Evolutionary conservation across 2,888 invertebrate species (phyloP).

Genomic region (Falcaria lacertinaria): DNA sequence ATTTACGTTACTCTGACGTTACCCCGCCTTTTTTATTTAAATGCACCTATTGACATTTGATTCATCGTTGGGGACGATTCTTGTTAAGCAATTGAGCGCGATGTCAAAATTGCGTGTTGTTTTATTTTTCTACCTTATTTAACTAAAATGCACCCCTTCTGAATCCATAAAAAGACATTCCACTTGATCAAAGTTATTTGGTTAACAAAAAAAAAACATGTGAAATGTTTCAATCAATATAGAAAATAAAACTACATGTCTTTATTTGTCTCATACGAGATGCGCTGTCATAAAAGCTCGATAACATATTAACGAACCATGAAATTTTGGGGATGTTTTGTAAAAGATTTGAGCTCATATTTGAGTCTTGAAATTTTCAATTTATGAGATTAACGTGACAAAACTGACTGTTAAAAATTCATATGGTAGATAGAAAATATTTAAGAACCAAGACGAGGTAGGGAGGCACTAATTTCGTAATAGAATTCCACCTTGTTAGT

Average conservation of each 20-base stretch:
- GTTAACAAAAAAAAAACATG: neutral
- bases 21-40: conserved; percentile 25
- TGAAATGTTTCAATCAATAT: neutral
- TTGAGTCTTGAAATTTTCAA: too few relatives aligned
- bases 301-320: too few relatives aligned
- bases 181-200: neutral
- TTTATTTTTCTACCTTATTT: neutral
- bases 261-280: too few relatives aligned
- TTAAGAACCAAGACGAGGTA: conserved; percentile 29
- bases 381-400: too few relatives aligned
- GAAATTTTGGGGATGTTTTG: too few relatives aligned
- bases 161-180: neutral
- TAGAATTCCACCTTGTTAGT: conserved; percentile 73
- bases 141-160: neutral
- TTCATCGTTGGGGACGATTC: conserved; percentile 24
- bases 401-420: too few relatives aligned
- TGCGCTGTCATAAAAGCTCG: too few relatives aligned
- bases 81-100: conserved; percentile 25
- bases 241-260: neutral
- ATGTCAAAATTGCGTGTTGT: neutral
- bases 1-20: conserved; percentile 20
- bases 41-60: conserved; percentile 27
- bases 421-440: conserved; percentile 36
- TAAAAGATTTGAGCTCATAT: too few relatives aligned
- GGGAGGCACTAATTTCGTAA: conserved; percentile 67